Evolutionary conservation across 2,888 invertebrate species (phyloP), one percentile per base, ranked within the genome.

Genomic region (Teinopalpus imperialis): DNA sequence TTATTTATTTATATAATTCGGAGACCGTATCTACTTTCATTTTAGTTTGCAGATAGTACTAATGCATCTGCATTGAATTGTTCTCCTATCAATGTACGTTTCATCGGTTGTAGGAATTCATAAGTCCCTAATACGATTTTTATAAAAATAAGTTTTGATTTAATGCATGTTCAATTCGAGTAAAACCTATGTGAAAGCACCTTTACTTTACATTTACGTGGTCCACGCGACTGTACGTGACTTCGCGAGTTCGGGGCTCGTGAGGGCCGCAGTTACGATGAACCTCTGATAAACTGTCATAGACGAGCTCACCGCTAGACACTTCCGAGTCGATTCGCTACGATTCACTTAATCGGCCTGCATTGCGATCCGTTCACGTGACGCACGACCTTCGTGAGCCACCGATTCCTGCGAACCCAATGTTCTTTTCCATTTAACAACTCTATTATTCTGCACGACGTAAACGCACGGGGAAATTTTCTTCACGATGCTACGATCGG

Each of bases 381-480:
- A 60, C 52, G 56, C 66, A 66, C 64, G 63, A 63, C 58, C 59
- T 57, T 59, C 61, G 64, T 62, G 64, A 39, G 32, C 32, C 34
- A 8, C 20, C 14, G 30, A 30, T 37, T 41, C 47, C 36, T 18
- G 36, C 14, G 13, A 37, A 42, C 37, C n/a, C 14, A 42, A 27
- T 42, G 42, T 42, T 31, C 29, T 41, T 46, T 48, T 42, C 42
- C 31, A 29, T 43, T 31, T 43, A 39, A 43, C 45, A 40, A 45
- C 39, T 45, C 39, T 39, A 39, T 43, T 43, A 43, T 43, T 27
- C 37, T 18, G 40, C 23, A 35, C 36, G 34, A 35, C 12, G 34
- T 34, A 41, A 41, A 35, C 34, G 41, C 6, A 26, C 41, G 18
- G 10, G 26, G 5, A 26, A 29, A 34, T 40, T 44, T 44, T 9